phyloP scores from a whole-genome alignment of 2,113 vertebrate genomes.

The Brienomyrus longianalis region DNA sequence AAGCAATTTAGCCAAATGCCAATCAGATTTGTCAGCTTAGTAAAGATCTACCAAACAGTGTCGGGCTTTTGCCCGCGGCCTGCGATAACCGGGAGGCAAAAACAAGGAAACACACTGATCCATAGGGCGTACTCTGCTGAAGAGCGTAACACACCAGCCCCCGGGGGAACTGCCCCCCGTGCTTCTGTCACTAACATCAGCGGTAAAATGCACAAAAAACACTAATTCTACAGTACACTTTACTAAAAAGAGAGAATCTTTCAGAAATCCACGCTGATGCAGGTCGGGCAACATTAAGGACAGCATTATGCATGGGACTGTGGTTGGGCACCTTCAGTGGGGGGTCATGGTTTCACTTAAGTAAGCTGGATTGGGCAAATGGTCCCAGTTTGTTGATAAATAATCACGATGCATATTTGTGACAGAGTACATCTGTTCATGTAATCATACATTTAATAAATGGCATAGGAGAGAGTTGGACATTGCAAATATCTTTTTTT shows the following conservation, averaged over 20 bases:
- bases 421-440: background rate
- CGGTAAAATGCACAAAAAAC: background rate
- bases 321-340: background rate
- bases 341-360: background rate
- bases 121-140: background rate
- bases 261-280: background rate
- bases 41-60: slow-evolving; percentile 10
- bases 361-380: background rate
- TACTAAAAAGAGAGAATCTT: background rate
- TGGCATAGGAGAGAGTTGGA: background rate
- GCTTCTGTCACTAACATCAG: background rate
- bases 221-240: background rate
- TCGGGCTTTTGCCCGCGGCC: background rate
- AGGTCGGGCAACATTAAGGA: background rate
- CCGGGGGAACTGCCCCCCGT: background rate
- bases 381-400: background rate
- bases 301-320: background rate
- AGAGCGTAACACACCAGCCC: background rate
- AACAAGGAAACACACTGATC: background rate
- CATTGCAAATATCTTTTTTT: background rate
- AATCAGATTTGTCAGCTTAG: slow-evolving; percentile 24
- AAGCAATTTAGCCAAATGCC: slow-evolving; percentile 24
- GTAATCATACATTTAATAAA: background rate
- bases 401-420: background rate
- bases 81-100: background rate